Conservation (phyloP, 2,888 invertebrate species). For the Nemapogon koenigi region DNA sequence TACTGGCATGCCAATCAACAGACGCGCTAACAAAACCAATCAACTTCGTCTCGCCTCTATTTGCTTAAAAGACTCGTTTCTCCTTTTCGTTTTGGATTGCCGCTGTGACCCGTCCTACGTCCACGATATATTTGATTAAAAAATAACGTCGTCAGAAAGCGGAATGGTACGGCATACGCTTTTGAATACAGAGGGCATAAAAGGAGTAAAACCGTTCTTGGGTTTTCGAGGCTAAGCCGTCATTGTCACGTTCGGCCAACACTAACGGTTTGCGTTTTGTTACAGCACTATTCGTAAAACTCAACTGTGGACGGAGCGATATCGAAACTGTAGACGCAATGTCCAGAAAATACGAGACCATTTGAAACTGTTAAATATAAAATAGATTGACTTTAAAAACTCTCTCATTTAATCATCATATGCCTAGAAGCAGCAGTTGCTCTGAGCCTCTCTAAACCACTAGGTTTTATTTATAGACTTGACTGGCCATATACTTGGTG, state of each 20-base stretch:
- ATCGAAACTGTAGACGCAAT: constrained; percentile 20
- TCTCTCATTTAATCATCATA: too few species aligned
- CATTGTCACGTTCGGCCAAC: constrained; percentile 51
- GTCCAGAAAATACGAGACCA: too few species aligned
- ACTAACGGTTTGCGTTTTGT: constrained; percentile 40
- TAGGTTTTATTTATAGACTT: too few species aligned
- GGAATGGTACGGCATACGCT: constrained; percentile 29
- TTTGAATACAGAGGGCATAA: constrained; percentile 36
- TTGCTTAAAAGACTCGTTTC: constrained; percentile 62
- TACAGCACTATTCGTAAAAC: constrained; percentile 42
- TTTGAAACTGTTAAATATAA: too few species aligned
- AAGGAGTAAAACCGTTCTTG: constrained; percentile 50
- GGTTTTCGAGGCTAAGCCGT: constrained; percentile 42
- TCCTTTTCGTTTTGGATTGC: constrained; percentile 58
- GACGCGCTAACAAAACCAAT: constrained; percentile 58
- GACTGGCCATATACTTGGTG: too few species aligned
- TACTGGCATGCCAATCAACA: constrained; percentile 22
- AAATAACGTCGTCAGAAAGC: constrained; percentile 66
- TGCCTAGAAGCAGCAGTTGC: too few species aligned
- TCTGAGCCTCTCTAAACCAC: too few species aligned
- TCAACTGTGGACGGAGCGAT: constrained; percentile 2
- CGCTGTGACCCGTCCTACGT: constrained; percentile 59
- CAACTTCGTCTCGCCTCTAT: constrained; percentile 65
- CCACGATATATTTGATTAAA: constrained; percentile 68
- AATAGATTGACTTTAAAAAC: too few species aligned